Evolutionary conservation across 2,113 vertebrate genomes (phyloP).

Genomic region (Vulpes vulpes): DNA sequence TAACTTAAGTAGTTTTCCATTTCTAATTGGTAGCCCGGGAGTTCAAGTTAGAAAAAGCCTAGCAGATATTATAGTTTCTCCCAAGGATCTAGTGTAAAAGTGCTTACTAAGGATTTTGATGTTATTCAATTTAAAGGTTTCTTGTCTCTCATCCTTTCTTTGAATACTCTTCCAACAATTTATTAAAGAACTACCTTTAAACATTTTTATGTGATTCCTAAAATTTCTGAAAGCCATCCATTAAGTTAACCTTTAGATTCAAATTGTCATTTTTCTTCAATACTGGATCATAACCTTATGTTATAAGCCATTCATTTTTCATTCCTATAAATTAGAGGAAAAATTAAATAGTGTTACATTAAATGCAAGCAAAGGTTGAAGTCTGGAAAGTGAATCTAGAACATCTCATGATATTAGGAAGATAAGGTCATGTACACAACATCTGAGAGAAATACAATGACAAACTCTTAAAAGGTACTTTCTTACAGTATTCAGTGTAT

Average conservation of each 20-base stretch:
- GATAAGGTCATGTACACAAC: neutral
- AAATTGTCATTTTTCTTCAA: neutral
- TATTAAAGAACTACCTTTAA: neutral
- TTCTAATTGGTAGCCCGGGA: neutral
- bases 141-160: neutral
- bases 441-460: neutral
- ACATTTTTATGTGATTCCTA: slow-evolving; percentile 39
- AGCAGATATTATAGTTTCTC: slow-evolving; percentile 25
- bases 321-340: neutral
- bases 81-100: neutral
- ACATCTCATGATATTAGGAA: neutral
- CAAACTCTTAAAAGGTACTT: neutral
- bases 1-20: slow-evolving; percentile 28
- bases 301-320: slow-evolving; percentile 8
- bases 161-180: neutral
- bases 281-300: neutral
- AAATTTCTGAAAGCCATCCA: neutral
- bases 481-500: neutral
- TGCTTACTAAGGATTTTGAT: slow-evolving; percentile 19
- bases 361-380: neutral
- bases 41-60: slow-evolving; percentile 33
- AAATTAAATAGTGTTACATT: neutral
- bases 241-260: neutral
- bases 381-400: neutral
- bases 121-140: neutral